These are phyloP conservation scores for Australoheros scitulus DNA, from an alignment of 2,113 vertebrate species.

Conservation along the genomic window DNA sequence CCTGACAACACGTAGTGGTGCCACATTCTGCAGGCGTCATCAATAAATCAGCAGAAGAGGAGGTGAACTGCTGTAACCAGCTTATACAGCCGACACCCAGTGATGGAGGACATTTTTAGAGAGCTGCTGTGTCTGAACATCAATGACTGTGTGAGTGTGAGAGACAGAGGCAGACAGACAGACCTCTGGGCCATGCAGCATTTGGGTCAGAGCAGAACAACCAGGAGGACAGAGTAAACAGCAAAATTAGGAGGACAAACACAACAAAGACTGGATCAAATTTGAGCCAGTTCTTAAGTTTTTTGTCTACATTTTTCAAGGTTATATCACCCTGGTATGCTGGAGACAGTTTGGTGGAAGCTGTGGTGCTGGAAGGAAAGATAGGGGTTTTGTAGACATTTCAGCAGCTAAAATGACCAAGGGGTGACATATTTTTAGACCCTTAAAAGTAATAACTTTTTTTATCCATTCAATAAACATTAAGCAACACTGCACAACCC, in stretches of 20 bases:
- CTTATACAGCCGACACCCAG: background rate
- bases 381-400: background rate
- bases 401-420: background rate
- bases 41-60: conserved; percentile 40
- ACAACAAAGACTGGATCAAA: background rate
- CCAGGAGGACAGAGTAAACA: background rate
- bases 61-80: conserved; percentile 13
- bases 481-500: too few relatives aligned
- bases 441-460: background rate
- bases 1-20: background rate
- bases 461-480: background rate
- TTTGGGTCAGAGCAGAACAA: conserved; percentile 46
- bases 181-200: conserved; percentile 29
- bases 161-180: background rate
- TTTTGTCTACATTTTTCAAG: rapidly evolving
- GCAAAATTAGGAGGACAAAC: background rate
- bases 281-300: background rate
- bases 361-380: background rate
- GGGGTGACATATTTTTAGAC: background rate
- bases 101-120: conserved; percentile 8
- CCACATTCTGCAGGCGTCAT: conserved; percentile 12
- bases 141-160: background rate
- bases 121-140: background rate
- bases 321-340: rapidly evolving
- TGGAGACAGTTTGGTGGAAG: background rate